Evolutionary conservation across 2,113 vertebrate species (phyloP).

Genomic region (Piprites chloris): DNA sequence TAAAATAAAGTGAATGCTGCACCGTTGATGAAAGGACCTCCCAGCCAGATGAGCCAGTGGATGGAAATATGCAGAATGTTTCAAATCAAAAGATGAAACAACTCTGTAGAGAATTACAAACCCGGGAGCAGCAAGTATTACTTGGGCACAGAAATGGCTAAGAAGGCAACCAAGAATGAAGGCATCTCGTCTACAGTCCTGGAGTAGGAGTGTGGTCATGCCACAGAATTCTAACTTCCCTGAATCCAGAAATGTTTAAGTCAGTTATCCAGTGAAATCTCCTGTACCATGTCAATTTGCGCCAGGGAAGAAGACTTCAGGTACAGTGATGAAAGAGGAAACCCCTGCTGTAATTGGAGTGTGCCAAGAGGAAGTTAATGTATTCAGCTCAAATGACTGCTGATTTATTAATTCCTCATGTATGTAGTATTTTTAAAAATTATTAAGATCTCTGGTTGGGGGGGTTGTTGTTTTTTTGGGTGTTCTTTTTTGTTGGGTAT

Average conservation of each 20-base stretch:
- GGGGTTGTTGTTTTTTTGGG: background rate
- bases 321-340: background rate
- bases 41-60: background rate
- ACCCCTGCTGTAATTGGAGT: background rate
- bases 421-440: background rate
- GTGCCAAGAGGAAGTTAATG: background rate
- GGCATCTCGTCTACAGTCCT: background rate
- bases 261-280: background rate
- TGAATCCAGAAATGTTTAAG: background rate
- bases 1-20: background rate
- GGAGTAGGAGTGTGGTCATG: background rate
- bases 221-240: background rate
- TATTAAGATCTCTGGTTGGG: background rate
- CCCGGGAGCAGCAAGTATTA: background rate
- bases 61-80: background rate
- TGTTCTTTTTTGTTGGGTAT: background rate
- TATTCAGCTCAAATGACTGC: background rate
- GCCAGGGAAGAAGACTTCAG: background rate
- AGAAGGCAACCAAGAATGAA: background rate
- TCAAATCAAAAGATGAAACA: background rate
- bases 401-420: background rate
- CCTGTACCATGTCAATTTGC: background rate
- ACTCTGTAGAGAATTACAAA: background rate
- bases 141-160: background rate
- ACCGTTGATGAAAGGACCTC: background rate